A percentile compares a stretch with the other conserved stretches of the same genome.
Conservation (phyloP, 2,113 vertebrate species). For the Mohoua ochrocephala region DNA sequence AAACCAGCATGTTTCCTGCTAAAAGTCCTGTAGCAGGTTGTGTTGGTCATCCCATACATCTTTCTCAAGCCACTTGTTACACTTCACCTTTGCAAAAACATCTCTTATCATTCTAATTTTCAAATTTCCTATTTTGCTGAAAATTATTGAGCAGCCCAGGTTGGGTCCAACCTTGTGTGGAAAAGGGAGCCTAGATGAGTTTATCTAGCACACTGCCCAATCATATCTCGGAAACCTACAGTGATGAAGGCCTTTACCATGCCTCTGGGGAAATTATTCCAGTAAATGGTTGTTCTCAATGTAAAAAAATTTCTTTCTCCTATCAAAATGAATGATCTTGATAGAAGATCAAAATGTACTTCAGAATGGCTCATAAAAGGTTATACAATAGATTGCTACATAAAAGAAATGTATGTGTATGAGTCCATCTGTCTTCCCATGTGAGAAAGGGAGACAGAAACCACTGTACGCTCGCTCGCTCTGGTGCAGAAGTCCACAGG, state of each 20-base stretch:
- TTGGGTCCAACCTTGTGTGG: not conserved
- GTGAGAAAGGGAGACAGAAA: not conserved
- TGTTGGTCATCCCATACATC: not conserved
- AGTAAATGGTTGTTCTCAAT: not conserved
- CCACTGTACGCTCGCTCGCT: rapidly evolving
- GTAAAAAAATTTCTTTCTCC: not conserved
- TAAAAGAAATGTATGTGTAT: not conserved
- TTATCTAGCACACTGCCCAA: not conserved
- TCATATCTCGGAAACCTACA: not conserved
- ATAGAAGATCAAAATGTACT: not conserved
- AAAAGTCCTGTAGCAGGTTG: not conserved
- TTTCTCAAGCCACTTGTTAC: not conserved
- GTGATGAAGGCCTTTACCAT: not conserved
- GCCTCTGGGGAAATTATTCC: not conserved
- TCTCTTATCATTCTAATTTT: not conserved
- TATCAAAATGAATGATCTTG: not conserved
- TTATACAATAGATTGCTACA: not conserved
- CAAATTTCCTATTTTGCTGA: not conserved
- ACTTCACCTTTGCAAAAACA: not conserved
- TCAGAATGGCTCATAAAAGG: not conserved
- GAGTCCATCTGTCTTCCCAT: not conserved
- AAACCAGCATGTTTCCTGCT: not conserved
- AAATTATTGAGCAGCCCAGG: not conserved
- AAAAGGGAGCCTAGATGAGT: not conserved
- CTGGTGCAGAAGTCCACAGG: not conserved